These are phyloP conservation scores for Seira musarum DNA, from an alignment of 2,888 invertebrate genomes.

Conservation along the genomic window DNA sequence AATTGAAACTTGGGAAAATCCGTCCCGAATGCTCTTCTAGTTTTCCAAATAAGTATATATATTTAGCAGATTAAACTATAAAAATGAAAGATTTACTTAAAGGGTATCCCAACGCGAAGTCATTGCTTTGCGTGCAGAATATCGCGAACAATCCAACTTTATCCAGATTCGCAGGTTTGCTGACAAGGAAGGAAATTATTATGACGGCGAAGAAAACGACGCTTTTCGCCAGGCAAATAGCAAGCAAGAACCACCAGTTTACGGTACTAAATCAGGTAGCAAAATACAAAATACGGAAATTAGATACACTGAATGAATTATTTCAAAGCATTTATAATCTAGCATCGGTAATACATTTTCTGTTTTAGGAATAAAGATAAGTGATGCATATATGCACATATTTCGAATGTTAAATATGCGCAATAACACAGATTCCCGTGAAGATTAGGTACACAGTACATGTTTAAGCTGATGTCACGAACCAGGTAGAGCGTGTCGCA, in stretches of 20 bases:
- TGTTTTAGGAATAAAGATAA: too few species aligned
- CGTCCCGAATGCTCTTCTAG: neutral
- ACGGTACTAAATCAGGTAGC: slow-evolving; percentile 76
- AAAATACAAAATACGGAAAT: neutral
- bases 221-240: slow-evolving; percentile 89
- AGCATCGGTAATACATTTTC: too few species aligned
- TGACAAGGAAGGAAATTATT: slow-evolving; percentile 82
- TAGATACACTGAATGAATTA: neutral
- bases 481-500: too few species aligned
- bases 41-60: neutral
- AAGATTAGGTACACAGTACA: too few species aligned
- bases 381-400: too few species aligned
- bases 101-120: slow-evolving; percentile 96
- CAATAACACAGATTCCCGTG: too few species aligned
- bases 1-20: neutral
- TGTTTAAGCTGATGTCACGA: too few species aligned
- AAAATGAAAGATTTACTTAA: slow-evolving; percentile 90
- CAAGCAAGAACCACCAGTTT: slow-evolving; percentile 92
- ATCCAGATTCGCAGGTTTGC: slow-evolving; percentile 84
- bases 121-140: slow-evolving; percentile 97
- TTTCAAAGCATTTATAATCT: neutral
- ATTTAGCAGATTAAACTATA: neutral
- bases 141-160: slow-evolving; percentile 93
- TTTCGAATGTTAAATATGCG: too few species aligned
- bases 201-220: slow-evolving; percentile 87